phyloP scores from a whole-genome alignment of 2,113 vertebrate species.

The Ammodytes dubius region DNA sequence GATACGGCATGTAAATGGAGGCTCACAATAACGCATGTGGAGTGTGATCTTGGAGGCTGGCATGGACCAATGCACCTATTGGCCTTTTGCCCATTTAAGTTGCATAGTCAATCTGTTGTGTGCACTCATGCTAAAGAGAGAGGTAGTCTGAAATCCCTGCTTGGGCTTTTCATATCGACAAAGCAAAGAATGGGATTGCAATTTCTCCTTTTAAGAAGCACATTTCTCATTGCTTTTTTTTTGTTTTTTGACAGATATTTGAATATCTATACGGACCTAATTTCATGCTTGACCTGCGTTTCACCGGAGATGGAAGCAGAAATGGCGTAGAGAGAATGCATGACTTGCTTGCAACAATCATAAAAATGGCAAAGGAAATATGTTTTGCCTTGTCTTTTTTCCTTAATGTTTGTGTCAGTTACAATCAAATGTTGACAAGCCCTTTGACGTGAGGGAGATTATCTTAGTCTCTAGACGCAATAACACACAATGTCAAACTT shows the following conservation, averaged over 20 bases:
- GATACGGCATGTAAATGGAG: constrained; percentile 41
- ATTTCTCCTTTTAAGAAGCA: constrained; percentile 51
- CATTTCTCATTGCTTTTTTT: constrained; percentile 55
- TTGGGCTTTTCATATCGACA: constrained; percentile 13
- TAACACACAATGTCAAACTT: neutral
- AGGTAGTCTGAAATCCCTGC: constrained; percentile 36
- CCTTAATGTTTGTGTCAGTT: neutral
- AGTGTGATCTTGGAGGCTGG: constrained; percentile 40
- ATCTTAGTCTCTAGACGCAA: neutral
- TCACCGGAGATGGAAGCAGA: constrained; percentile 38
- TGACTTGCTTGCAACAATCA: constrained; percentile 22
- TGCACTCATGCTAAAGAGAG: constrained; percentile 63
- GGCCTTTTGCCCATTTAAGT: constrained; percentile 51
- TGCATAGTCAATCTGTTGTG: constrained; percentile 60
- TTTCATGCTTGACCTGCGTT: constrained; percentile 74
- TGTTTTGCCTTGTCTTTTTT: constrained; percentile 16
- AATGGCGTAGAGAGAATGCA: constrained; percentile 37
- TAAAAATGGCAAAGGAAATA: neutral
- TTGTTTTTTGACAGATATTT: constrained; percentile 44
- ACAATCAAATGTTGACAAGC: neutral
- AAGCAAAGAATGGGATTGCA: constrained; percentile 26
- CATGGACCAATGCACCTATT: constrained; percentile 62
- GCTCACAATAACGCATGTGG: constrained; percentile 18
- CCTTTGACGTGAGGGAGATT: neutral
- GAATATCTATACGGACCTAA: constrained; percentile 65